Conservation (phyloP, 2,113 vertebrate genomes). For the Ramphastos sulfuratus region DNA sequence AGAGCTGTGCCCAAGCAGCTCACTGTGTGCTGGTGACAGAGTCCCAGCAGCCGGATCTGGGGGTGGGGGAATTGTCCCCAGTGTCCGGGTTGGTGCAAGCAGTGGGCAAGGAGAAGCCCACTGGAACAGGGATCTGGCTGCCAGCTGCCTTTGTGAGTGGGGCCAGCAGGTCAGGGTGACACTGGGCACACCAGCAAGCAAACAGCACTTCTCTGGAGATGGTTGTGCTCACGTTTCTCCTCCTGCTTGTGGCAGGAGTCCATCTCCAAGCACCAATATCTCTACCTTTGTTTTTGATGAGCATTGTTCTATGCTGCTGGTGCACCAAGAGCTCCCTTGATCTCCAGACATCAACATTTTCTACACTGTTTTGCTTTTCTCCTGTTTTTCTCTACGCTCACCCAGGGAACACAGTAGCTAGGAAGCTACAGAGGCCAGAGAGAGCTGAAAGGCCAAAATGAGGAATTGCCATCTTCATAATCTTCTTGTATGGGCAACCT, state of each 20-base stretch:
- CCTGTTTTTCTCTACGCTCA: not conserved
- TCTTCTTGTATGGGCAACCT: not conserved
- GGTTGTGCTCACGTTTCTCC: not conserved
- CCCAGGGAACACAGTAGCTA: not conserved
- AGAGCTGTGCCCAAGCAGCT: not conserved
- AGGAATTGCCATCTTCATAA: not conserved
- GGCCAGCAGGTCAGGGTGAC: not conserved
- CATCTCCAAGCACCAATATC: not conserved
- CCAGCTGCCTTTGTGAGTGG: not conserved
- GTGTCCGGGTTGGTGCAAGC: not conserved
- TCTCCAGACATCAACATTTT: not conserved
- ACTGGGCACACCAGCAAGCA: not conserved
- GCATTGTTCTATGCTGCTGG: rapidly evolving
- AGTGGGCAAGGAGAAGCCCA: not conserved
- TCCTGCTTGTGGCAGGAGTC: not conserved
- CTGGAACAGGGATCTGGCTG: not conserved
- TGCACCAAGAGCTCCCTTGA: not conserved
- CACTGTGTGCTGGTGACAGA: rapidly evolving
- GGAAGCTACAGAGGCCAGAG: not conserved
- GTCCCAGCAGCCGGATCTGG: not conserved
- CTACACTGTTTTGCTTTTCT: not conserved
- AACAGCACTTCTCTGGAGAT: not conserved
- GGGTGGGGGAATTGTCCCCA: not conserved
- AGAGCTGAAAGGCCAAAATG: not conserved
- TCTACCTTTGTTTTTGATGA: not conserved